Evolutionary conservation across 2,888 invertebrate genomes (phyloP), one percentile per base, ranked within the genome.

Genomic region (Ennomos quercinarius): DNA sequence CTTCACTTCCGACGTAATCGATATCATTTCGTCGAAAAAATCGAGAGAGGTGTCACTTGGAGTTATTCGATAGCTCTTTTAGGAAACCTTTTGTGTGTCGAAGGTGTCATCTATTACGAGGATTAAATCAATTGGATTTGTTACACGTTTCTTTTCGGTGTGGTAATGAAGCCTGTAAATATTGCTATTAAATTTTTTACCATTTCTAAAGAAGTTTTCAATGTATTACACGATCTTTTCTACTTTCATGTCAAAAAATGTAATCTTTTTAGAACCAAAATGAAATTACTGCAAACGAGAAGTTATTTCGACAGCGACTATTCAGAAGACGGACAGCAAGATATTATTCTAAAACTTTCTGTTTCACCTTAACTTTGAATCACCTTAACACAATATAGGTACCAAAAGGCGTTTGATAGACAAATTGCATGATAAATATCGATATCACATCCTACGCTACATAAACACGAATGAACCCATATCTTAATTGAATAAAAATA

Each of bases 1-100:
- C 83, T 77, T 77, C 77, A 88, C 85, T 91, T 91, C 91, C 91
- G 86, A 72, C 79, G 89, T 81, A 89, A 90, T 85, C 83, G 91
- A 89, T 91, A 90, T 89, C 85, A 85, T 84, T 84, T 81, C 73
- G 80, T 80, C 77, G 45, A 76, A 80, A 87, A 88, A 89, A 86
- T 86, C 86, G 75, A 77, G 77, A 74, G 70, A 82, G 80, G 80
- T 70, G 72, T 67, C 70, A 66, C 46, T 61, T 57, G 37, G 49
- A 43, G 72, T 72, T 65, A 72, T 66, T 53, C 58, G 69, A 72
- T 66, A 61, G 60, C 61, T 69, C 63, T 60, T 59, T 40, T 49
- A 42, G 56, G 72, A 70, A 71, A 68, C 71, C 72, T 68, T 68
- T 67, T 66, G 62, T 64, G 61, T 54, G 54, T 46, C 11, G 49